Base-by-base conservation (phyloP, 2,888 invertebrate species). In the Platycheirus albimanus region DNA sequence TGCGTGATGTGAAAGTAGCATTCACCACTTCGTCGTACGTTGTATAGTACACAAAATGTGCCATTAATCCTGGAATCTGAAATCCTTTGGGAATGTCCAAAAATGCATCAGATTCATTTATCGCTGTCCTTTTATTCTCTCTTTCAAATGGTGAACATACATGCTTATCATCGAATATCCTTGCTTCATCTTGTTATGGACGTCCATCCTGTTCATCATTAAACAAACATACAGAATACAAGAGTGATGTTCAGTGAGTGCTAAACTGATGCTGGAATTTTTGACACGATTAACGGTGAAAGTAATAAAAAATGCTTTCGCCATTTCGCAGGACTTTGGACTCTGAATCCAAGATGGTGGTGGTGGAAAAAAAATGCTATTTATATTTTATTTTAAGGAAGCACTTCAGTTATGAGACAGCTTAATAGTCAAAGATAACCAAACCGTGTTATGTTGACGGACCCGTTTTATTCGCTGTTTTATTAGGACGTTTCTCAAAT, bases 91-190 rank as follows among this genome's bases (percentile, higher is more conserved):
- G 69, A 49, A 67, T 51, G 74, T 64, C 79, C 67, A 43, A 80
- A 75, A 75, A 70, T 64, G 49, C 70, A 80, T 75, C 51, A 33
- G 47, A 51, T 58, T 58, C 54, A 80, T 75, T 75, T 81, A 66
- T 67, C 76, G 51, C 47, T 66, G 47, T 76, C 20, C 17, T 45
- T 43, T 30, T 61, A n/a, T n/a, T n/a, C n/a, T n/a, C n/a, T n/a
- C 43, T 45, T 30, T 1, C 17, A 15, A 33, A 41, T 28, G 11
- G 24, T 4, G 36, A 36, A 13, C 3, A 13, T 41, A 6, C 13
- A 3, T 13, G 4, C 13, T 7, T 33, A 33, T 33, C 30, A 33
- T 33, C 30, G 8, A 6, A 8, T 33, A 33, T 33, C 1, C 30
- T 1, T 33, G 7, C 8, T 33, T 33, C 1, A 6, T 33, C 8